Evolutionary conservation across 2,888 invertebrate genomes (phyloP), one percentile per base, ranked within the genome.

Genomic region (Ectemnius cavifrons): DNA sequence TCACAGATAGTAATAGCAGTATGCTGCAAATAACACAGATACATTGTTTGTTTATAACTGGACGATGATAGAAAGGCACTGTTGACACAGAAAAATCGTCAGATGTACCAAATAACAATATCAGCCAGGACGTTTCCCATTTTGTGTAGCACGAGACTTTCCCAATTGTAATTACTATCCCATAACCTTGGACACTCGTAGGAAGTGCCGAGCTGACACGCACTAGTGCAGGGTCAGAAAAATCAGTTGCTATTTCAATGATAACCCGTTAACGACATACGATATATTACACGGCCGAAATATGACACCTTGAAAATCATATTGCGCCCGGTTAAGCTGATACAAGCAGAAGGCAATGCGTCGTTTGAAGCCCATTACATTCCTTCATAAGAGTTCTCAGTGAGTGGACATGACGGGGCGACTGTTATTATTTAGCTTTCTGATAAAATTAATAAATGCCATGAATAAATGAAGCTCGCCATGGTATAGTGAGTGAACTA

Each of bases 1-100:
- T 91, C 59, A 92, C 84, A 28, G 92, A 91, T 61, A 91, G 88
- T 49, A 92, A 80, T 56, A 92, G 87, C 73, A 93, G 84, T 47
- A 90, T 61, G 82, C 92, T 93, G 83, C 45, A 45, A 52, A 77
- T 65, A 62, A 45, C 8, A 75, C 52, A 52, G 16, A 52, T 5
- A 14, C 52, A 52, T 13, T 27, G 27, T n/a, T 14, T n/a, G 59
- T 27, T 11, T n/a, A 59, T 59, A 18, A 58, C 20, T 47, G 47
- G n/a, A 5, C 47, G 47, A 47, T 47, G 2, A 14, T 63, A 13
- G 45, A 37, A n/a, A 56, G 0, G 13, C 8, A 46, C 1, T 5
- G 52, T 60, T 27, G 1, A 6, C 6, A 18, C 14, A 59, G 46
- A 63, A 23, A 37, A 62, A 27, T 58, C 63, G 46, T 6, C 68